Base-by-base conservation (phyloP, 1,140 invertebrate genomes). In the Atta colombica region DNA sequence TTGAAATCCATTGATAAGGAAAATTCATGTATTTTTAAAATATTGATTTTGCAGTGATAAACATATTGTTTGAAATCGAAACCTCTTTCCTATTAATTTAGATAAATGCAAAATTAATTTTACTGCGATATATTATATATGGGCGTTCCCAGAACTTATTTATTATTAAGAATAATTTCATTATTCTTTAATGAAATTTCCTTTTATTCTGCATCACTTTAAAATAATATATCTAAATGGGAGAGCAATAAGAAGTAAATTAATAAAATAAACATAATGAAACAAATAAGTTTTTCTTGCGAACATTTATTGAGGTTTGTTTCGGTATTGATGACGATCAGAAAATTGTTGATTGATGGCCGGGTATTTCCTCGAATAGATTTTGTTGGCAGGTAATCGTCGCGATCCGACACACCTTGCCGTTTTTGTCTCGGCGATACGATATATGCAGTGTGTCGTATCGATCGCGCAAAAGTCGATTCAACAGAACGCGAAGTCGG, bases 351-450 rank as follows among this genome's bases (percentile, higher is more conserved):
- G 77, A 82, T 61, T 21, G 39, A 74, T 74, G 39, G 28, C 21
- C 39, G 3, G 39, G 8, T 35, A 84, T 75, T 75, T 84, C 45
- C 55, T 51, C 58, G 68, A 49, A 21, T 7, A 45, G 53, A 31
- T 82, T 82, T 60, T 12, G 25, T 45, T 21, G 31, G 39, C 25
- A 55, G 45, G 39, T 84, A 84, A 84, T 84, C 69, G 55, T 49
- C 7, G 63, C 51, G 82, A 77, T 77, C 16, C 58, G 49, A 66
- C 61, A 58, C 45, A 68, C 61, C 61, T 85, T 78, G 51, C 51
- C n/a, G n/a, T 69, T 82, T 81, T 58, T 60, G 69, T 77, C 88
- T 84, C 63, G 25, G 16, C 61, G 51, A 5, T 18, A 35, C 35
- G 35, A 63, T 49, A 68, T 18, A 49, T 63, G 55, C 63, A 25